phyloP scores from a whole-genome alignment of 2,113 vertebrate genomes.

The Oenanthe melanoleuca region DNA sequence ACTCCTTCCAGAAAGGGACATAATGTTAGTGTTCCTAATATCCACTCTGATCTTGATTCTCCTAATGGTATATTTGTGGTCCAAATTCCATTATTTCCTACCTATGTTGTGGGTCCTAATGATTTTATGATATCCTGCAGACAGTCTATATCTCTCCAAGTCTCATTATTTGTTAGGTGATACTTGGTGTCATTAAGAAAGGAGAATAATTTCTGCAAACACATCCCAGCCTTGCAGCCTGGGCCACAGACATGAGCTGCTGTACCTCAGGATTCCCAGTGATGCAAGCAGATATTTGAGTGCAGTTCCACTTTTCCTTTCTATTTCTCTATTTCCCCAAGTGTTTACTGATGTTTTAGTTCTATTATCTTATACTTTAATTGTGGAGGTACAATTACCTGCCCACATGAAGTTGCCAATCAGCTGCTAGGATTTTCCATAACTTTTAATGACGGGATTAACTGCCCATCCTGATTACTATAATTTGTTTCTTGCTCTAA shows the following conservation, averaged over 20 bases:
- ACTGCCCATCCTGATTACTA: not conserved
- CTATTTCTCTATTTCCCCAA: not conserved
- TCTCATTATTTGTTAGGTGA: not conserved
- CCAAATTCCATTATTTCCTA: not conserved
- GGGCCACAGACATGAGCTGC: not conserved
- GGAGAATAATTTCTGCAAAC: not conserved
- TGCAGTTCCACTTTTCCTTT: not conserved
- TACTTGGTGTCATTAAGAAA: not conserved
- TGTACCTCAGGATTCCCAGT: not conserved
- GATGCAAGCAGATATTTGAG: not conserved
- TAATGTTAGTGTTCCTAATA: not conserved
- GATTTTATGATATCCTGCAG: not conserved
- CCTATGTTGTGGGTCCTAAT: not conserved
- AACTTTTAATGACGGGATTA: not conserved
- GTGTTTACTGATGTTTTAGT: not conserved
- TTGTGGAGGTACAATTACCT: not conserved
- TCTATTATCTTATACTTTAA: not conserved
- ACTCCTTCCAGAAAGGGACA: not conserved
- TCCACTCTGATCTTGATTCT: not conserved
- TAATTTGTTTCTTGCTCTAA: not conserved
- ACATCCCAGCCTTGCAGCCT: not conserved
- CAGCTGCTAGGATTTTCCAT: not conserved
- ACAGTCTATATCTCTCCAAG: not conserved
- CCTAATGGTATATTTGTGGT: not conserved
- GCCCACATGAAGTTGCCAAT: not conserved